Evolutionary conservation across 1,140 invertebrate genomes (phyloP).

Genomic region (Formica selysi): DNA sequence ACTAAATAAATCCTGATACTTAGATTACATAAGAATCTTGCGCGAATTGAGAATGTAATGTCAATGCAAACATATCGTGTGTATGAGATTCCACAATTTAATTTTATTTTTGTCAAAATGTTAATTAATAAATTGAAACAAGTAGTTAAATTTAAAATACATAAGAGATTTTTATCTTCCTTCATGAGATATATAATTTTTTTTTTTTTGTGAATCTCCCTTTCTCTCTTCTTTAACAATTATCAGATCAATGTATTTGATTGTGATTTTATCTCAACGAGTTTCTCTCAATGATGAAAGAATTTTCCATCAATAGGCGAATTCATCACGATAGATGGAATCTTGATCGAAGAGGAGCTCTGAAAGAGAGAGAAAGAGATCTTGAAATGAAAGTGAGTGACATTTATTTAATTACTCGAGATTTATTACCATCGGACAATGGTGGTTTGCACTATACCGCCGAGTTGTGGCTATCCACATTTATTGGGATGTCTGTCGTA

Average conservation of each 20-base stretch:
- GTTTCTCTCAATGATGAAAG: not conserved
- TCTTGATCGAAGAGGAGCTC: not conserved
- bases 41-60: not conserved
- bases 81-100: not conserved
- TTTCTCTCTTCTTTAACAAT: not conserved
- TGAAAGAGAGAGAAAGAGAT: not conserved
- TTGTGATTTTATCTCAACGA: not conserved
- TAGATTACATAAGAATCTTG: not conserved
- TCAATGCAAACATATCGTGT: not conserved
- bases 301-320: not conserved
- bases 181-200: not conserved
- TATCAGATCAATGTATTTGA: not conserved
- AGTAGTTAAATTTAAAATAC: not conserved
- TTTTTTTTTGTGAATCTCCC: not conserved
- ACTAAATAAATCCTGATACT: not conserved
- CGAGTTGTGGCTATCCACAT: not conserved
- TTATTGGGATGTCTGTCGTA: not conserved
- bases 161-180: not conserved
- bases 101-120: constrained; percentile 6
- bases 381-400: not conserved
- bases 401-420: constrained; percentile 48
- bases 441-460: not conserved
- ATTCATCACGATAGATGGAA: constrained; percentile 23
- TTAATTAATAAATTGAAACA: not conserved
- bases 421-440: constrained; percentile 29